These are phyloP conservation scores for Drosophila anceps DNA, from an alignment of 2,888 invertebrate species.

Conservation along the genomic window DNA sequence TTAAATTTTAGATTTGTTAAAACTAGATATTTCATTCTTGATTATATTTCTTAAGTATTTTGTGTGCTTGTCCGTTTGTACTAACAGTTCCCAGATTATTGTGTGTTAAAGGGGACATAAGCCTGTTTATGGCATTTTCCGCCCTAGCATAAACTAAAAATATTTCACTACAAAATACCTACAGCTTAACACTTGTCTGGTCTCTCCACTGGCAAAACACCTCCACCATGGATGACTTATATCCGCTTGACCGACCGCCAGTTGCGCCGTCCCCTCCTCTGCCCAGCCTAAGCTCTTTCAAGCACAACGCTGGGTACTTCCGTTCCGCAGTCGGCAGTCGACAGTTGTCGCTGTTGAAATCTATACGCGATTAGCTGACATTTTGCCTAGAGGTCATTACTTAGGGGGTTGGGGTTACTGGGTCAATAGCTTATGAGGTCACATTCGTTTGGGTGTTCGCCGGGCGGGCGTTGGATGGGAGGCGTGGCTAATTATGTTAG, in stretches of 20 bases:
- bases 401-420: slow-evolving; percentile 72
- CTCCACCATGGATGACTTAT: slow-evolving; percentile 13
- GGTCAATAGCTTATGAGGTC: slow-evolving; percentile 80
- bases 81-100: background rate
- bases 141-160: background rate
- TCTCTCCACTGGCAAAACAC: slow-evolving; percentile 30
- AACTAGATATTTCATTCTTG: background rate
- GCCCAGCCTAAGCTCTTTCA: slow-evolving; percentile 21
- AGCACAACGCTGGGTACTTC: slow-evolving; percentile 49
- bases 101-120: slow-evolving; percentile 6
- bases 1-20: background rate
- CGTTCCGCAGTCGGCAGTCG: slow-evolving; percentile 34
- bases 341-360: slow-evolving; percentile 48
- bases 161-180: slow-evolving; percentile 16
- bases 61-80: background rate
- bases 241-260: slow-evolving; percentile 32
- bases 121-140: slow-evolving; percentile 1
- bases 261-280: background rate
- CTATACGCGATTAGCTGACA: slow-evolving; percentile 74
- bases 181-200: slow-evolving; percentile 62
- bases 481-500: slow-evolving; percentile 29
- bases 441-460: slow-evolving; percentile 37
- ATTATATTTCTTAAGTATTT: background rate
- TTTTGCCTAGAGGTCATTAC: slow-evolving; percentile 73
- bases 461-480: background rate